Percentiles rank a stretch among this genome's conserved stretches.
Evolutionary conservation across 2,888 invertebrate genomes (phyloP).

Genomic region (Thymelicus acteon): DNA sequence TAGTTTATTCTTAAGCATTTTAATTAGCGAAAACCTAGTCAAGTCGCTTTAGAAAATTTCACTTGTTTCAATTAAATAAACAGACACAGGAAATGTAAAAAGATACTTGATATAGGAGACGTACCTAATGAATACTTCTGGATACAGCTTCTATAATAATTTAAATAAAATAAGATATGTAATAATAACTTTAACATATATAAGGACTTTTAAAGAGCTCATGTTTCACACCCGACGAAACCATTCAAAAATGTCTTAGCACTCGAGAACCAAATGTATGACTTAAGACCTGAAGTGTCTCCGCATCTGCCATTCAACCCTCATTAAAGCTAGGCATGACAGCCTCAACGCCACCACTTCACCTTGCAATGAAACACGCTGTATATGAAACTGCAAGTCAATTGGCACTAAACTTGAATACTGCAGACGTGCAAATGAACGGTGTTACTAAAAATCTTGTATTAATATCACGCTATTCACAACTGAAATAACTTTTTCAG

Average conservation of each 20-base stretch:
- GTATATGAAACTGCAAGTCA: constrained; percentile 15
- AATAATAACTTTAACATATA: not conserved
- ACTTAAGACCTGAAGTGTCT: not conserved
- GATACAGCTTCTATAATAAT: not conserved
- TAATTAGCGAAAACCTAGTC: too few species aligned
- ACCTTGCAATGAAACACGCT: constrained; percentile 10
- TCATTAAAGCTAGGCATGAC: constrained; percentile 21
- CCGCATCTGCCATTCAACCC: constrained; percentile 8
- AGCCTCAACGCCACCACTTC: not conserved
- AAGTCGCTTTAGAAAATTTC: too few species aligned
- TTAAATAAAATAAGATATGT: constrained; percentile 2
- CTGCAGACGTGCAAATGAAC: constrained; percentile 34
- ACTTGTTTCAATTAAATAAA: too few species aligned
- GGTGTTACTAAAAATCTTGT: constrained; percentile 35
- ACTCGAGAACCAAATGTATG: constrained; percentile 11
- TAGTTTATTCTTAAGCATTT: too few species aligned
- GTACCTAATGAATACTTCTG: too few species aligned
- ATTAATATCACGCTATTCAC: constrained; percentile 32
- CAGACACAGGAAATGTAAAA: too few species aligned
- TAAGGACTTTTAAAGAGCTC: not conserved
- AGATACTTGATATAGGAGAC: too few species aligned
- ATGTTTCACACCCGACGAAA: not conserved
- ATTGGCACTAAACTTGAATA: constrained; percentile 35
- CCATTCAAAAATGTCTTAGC: constrained; percentile 3
- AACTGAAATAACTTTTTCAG: constrained; percentile 28